phyloP scores from a whole-genome alignment of 2,113 vertebrate species.

The Aplodontia rufa region DNA sequence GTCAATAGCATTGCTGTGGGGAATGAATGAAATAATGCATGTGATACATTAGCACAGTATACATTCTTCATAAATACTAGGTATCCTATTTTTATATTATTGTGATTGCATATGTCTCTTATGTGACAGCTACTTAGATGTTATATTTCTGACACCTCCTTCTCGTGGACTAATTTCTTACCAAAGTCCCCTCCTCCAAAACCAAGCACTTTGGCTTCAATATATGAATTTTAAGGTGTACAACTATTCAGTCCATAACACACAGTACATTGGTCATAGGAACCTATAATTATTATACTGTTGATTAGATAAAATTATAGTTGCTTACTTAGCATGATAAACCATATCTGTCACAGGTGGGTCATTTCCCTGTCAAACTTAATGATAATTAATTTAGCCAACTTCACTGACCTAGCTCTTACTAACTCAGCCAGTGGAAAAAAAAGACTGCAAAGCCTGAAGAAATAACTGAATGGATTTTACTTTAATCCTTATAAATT shows the following conservation, averaged over 20 bases:
- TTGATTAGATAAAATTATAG: neutral
- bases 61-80: neutral
- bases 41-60: no score
- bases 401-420: neutral
- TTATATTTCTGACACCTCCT: neutral
- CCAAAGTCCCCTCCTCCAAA: neutral
- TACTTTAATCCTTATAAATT: neutral
- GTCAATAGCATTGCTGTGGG: neutral
- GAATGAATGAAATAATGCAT: no score
- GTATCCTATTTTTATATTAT: neutral
- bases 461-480: neutral
- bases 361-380: neutral
- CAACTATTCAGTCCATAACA: neutral
- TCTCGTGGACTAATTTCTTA: neutral
- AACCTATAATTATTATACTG: neutral
- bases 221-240: neutral
- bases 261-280: neutral
- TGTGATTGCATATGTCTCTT: neutral
- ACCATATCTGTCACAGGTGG: neutral
- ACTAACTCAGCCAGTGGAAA: neutral
- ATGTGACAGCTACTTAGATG: neutral
- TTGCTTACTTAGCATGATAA: neutral
- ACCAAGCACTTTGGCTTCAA: neutral
- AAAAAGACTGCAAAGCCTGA: neutral
- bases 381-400: conserved; percentile 25